A percentile compares a stretch with the other conserved stretches of the same genome.
Evolutionary conservation across 1,140 invertebrate species (phyloP).

Genomic region (Drosophila murphyi): DNA sequence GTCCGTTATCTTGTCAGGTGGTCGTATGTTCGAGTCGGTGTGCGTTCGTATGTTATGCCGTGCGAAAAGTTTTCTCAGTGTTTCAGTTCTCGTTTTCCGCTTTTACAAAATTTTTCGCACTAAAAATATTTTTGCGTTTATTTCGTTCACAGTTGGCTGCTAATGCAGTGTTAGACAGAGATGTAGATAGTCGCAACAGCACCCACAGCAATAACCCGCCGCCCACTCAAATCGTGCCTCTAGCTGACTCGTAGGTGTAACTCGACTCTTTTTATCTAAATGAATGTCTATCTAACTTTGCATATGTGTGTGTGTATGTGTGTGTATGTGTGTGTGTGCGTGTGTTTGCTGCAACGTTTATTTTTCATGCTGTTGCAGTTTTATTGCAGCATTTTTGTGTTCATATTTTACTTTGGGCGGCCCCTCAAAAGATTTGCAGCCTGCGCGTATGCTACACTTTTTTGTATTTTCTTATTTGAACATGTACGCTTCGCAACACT

Average conservation of each 20-base stretch:
- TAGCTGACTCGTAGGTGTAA: constrained; percentile 45
- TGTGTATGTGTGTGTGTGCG: constrained; percentile 26
- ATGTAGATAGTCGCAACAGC: constrained; percentile 22
- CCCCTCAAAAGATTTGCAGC: constrained; percentile 42
- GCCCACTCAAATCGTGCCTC: not conserved
- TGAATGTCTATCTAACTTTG: constrained; percentile 51
- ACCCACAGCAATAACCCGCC: constrained; percentile 9
- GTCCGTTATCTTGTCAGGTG: constrained; percentile 47
- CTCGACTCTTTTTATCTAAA: constrained; percentile 78
- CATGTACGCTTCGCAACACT: constrained; percentile 33
- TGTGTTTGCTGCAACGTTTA: constrained; percentile 47
- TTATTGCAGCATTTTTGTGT: constrained; percentile 54
- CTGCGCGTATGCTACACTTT: constrained; percentile 68
- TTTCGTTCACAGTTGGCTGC: constrained; percentile 78
- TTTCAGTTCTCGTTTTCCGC: constrained; percentile 58
- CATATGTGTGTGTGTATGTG: not conserved
- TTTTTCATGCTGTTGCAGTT: constrained; percentile 35
- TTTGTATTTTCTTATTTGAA: constrained; percentile 19
- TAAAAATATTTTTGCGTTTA: constrained; percentile 81
- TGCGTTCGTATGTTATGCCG: constrained; percentile 39
- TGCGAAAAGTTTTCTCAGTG: constrained; percentile 58
- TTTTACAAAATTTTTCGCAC: constrained; percentile 71
- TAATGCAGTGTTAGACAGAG: constrained; percentile 70
- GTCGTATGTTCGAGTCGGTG: constrained; percentile 21
- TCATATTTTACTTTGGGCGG: constrained; percentile 50